Evolutionary conservation across 2,888 invertebrate genomes (phyloP), one percentile per base, ranked within the genome.

Genomic region (Halictus ligatus): DNA sequence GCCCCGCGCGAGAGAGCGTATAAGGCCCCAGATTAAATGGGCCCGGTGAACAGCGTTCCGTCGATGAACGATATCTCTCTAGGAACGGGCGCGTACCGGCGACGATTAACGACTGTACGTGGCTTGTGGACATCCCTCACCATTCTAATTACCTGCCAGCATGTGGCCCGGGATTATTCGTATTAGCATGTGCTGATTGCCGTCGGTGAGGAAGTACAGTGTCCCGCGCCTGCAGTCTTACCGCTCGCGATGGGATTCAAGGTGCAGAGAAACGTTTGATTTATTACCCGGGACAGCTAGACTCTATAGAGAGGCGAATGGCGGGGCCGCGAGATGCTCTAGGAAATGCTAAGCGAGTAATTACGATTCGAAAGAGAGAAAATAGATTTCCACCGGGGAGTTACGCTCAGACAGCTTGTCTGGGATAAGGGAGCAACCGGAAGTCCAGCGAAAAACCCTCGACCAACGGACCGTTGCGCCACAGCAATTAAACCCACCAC

Each of bases 131-230:
- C 92, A 92, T 92, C 91, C 91, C 90, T 93, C 92, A 91, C 89
- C 92, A 89, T 91, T 92, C 93, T 93, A 92, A 93, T 93, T 92
- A 92, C 91, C 91, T 92, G 93, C 93, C 92, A 92, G 91, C 92
- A 90, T 91, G 92, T 86, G 90, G 90, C 87, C 89, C 85, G 84
- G 86, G 85, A 89, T 90, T 89, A 91, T 89, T 86, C 89, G 89
- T 91, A 92, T 91, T 92, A 92, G 90, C 91, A 91, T 92, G 91
- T 91, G 89, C 89, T 91, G 92, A 92, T 92, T 92, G 91, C 91
- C 81, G 89, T 89, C 85, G 88, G 86, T 85, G 81, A 88, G 83
- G 86, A 89, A 84, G 85, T 75, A 40, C 81, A 29, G 69, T 54
- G 75, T 48, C 71, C 46, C 76, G 64, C 81, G 78, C 69, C 81